Percentiles rank a stretch among this genome's conserved stretches.
phyloP scores from a whole-genome alignment of 2,888 invertebrate species.

The Catocala fraxini region DNA sequence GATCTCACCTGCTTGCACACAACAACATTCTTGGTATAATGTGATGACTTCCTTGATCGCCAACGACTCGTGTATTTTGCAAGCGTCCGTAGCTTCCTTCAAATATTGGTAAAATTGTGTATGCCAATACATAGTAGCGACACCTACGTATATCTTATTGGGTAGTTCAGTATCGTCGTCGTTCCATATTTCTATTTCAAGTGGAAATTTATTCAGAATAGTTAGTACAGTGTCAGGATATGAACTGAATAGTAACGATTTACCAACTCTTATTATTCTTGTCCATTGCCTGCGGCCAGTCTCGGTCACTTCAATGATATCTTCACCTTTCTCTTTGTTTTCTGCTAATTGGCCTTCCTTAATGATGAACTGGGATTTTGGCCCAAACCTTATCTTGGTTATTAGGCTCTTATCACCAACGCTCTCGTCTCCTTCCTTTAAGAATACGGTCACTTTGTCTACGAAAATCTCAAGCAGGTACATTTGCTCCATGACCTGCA shows the following conservation, averaged over 20 bases:
- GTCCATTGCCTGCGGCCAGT: slow-evolving; percentile 71
- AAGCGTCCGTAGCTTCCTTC: slow-evolving; percentile 71
- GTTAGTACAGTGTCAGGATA: slow-evolving; percentile 79
- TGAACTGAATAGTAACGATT: slow-evolving; percentile 85
- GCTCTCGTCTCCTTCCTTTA: slow-evolving; percentile 61
- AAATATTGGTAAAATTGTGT: slow-evolving; percentile 82
- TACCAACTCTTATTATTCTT: slow-evolving; percentile 80
- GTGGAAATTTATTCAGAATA: slow-evolving; percentile 78
- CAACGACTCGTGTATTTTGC: slow-evolving; percentile 69
- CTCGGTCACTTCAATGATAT: slow-evolving; percentile 68
- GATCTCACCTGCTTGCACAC: slow-evolving; percentile 76
- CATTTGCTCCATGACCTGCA: slow-evolving; percentile 86
- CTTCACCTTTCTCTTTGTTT: slow-evolving; percentile 61
- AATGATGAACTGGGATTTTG: slow-evolving; percentile 81
- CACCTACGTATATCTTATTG: slow-evolving; percentile 76
- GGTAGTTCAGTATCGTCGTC: slow-evolving; percentile 76
- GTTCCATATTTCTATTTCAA: slow-evolving; percentile 83
- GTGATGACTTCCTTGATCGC: slow-evolving; percentile 68
- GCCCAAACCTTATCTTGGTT: slow-evolving; percentile 82
- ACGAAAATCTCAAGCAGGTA: slow-evolving; percentile 87
- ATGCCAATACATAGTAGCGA: slow-evolving; percentile 79
- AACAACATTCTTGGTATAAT: slow-evolving; percentile 72
- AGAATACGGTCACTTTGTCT: slow-evolving; percentile 81
- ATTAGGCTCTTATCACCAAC: slow-evolving; percentile 77
- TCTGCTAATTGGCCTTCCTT: slow-evolving; percentile 78